Conservation (phyloP, 2,113 vertebrate genomes). For the Chaetops frenatus region DNA sequence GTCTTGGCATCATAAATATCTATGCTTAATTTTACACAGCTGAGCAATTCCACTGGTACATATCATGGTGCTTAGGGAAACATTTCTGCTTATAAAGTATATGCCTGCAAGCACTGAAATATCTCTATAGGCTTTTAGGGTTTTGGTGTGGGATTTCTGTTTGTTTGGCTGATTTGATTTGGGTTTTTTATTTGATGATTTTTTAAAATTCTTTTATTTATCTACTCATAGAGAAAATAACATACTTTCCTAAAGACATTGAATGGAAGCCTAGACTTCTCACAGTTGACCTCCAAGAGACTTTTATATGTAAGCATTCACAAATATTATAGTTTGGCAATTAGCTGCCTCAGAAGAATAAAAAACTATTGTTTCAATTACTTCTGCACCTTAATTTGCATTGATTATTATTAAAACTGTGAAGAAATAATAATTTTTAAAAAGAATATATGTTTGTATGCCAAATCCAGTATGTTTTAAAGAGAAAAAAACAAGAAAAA, state of each 20-base stretch:
- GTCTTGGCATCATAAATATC: neutral
- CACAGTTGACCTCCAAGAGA: neutral
- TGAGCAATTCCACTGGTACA: neutral
- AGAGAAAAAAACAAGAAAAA: neutral
- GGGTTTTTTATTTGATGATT: neutral
- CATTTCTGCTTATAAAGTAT: neutral
- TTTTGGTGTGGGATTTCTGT: neutral
- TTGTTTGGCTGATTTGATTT: neutral
- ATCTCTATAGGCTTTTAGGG: neutral
- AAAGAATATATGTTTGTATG: neutral
- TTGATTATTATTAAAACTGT: neutral
- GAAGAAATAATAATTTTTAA: neutral
- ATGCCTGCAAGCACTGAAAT: neutral
- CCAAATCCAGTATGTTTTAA: neutral
- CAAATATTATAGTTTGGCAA: neutral
- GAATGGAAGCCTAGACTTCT: neutral
- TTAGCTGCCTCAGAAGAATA: neutral
- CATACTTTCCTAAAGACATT: neutral
- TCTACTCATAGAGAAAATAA: neutral
- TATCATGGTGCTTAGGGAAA: neutral
- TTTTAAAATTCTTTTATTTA: neutral
- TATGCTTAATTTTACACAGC: neutral
- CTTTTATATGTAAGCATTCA: neutral
- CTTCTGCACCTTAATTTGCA: neutral
- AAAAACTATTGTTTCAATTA: neutral